Percentiles rank a stretch among this genome's conserved stretches.
Conservation (phyloP, 2,888 invertebrate species). For the Dryobota labecula region DNA sequence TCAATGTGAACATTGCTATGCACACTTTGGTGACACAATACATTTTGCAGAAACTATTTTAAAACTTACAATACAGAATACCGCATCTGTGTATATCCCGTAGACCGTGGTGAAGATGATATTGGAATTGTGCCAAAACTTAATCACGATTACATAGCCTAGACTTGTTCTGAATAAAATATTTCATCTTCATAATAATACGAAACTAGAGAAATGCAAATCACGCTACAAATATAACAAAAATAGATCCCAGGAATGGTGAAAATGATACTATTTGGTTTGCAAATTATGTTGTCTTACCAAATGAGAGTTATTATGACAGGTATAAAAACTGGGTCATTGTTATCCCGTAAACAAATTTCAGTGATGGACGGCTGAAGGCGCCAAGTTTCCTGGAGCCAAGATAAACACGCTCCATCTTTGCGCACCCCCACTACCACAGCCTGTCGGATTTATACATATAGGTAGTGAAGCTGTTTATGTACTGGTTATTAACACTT, state of each 20-base stretch:
- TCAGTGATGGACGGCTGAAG: conserved; percentile 70
- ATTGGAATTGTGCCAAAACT: conserved; percentile 54
- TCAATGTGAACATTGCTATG: neutral
- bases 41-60: conserved; percentile 6
- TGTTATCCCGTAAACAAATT: conserved; percentile 76
- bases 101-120: conserved; percentile 8
- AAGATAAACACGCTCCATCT: conserved; percentile 71
- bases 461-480: conserved; percentile 51
- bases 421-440: conserved; percentile 48
- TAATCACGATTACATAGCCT: conserved; percentile 33
- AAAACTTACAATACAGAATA: conserved; percentile 7
- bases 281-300: conserved; percentile 49
- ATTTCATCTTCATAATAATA: neutral
- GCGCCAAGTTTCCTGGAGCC: conserved; percentile 76
- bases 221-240: conserved; percentile 9
- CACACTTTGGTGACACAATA: conserved; percentile 4
- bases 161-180: conserved; percentile 26
- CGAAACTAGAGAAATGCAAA: conserved; percentile 22
- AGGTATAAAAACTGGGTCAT: conserved; percentile 73
- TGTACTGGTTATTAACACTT: conserved; percentile 64
- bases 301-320: conserved; percentile 64
- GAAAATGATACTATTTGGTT: conserved; percentile 17
- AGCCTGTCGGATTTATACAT: conserved; percentile 41
- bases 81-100: conserved; percentile 16
- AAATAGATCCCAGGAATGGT: neutral